Evolutionary conservation across 1,140 invertebrate genomes (phyloP).

Genomic region (Triops cancriformis): DNA sequence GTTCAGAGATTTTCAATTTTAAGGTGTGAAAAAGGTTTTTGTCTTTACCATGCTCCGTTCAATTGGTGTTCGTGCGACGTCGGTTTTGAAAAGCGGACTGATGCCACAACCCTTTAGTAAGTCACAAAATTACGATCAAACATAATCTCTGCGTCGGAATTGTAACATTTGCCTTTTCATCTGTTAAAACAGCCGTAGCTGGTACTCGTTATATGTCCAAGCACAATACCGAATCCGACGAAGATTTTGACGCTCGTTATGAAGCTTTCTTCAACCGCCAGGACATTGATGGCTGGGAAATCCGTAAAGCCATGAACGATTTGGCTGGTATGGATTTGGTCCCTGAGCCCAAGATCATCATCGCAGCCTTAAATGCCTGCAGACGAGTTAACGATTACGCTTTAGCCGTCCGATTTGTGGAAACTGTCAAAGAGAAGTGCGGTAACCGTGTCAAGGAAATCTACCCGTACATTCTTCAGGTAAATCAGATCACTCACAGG

Average conservation of each 20-base stretch:
- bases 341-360: conserved; percentile 88
- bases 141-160: not conserved
- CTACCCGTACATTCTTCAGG: conserved; percentile 76
- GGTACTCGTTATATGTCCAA: conserved; percentile 26
- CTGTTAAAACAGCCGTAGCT: not conserved
- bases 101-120: not conserved
- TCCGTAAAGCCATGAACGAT: conserved; percentile 65
- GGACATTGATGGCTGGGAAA: conserved; percentile 94
- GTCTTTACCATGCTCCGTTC: not conserved
- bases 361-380: conserved; percentile 84
- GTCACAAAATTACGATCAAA: not conserved
- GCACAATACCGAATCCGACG: conserved; percentile 43
- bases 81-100: not conserved
- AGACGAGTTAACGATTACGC: conserved; percentile 89
- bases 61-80: not conserved
- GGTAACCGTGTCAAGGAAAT: conserved; percentile 66
- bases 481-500: conserved; percentile 26
- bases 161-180: not conserved
- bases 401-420: conserved; percentile 82
- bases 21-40: not conserved
- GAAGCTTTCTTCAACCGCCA: conserved; percentile 75
- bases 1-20: not conserved
- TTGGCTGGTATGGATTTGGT: conserved; percentile 79
- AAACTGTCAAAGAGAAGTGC: conserved; percentile 84
- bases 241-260: conserved; percentile 66